A percentile compares a stretch with the other conserved stretches of the same genome.
Conservation (phyloP, 2,113 vertebrate species). For the Bettongia penicillata region DNA sequence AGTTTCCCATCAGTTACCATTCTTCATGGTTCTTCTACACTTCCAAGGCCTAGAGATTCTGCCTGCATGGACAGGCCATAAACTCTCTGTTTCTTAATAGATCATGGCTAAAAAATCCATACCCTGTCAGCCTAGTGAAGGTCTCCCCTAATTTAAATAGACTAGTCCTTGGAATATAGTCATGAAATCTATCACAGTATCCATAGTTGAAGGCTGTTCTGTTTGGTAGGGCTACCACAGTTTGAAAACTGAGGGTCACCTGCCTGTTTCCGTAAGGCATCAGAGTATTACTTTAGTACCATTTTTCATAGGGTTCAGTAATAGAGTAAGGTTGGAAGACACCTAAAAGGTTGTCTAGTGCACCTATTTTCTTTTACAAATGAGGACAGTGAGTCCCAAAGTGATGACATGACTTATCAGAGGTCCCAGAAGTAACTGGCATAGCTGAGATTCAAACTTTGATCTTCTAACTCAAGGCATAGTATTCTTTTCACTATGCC, state of each 20-base stretch:
- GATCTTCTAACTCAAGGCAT: background rate
- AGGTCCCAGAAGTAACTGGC: background rate
- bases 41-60: background rate
- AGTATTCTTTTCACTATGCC: constrained; percentile 8
- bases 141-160: background rate
- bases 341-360: background rate
- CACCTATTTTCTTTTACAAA: background rate
- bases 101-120: background rate
- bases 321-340: background rate
- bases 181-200: background rate
- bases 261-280: background rate
- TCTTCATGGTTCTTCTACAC: background rate
- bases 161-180: background rate
- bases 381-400: background rate
- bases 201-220: background rate
- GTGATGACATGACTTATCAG: background rate
- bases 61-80: background rate
- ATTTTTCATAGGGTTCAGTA: background rate
- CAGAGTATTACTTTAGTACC: background rate
- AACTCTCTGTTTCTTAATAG: background rate
- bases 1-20: background rate
- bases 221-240: background rate
- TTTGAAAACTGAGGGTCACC: background rate
- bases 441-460: background rate
- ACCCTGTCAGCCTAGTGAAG: background rate